Conservation (phyloP, 2,888 invertebrate species). For the Xylocampa areola region DNA sequence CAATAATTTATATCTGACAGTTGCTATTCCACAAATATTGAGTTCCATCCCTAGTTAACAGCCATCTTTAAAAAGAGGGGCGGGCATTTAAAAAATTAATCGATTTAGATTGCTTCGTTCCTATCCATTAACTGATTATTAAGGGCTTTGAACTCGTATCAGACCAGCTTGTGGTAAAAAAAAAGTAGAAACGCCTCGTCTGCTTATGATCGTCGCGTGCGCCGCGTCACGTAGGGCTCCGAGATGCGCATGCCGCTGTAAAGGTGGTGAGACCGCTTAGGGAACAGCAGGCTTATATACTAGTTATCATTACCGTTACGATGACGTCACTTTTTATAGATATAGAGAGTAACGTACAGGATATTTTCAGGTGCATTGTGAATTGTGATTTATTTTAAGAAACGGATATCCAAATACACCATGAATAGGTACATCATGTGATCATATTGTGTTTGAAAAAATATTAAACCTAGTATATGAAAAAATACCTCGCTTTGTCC, state of each 20-base stretch:
- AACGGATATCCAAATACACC: too few relatives aligned
- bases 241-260: not conserved
- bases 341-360: too few relatives aligned
- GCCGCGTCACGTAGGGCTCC: constrained; percentile 57
- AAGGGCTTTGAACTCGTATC: constrained; percentile 34
- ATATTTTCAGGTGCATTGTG: too few relatives aligned
- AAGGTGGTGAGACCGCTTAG: constrained; percentile 28
- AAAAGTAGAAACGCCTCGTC: constrained; percentile 8
- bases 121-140: constrained; percentile 15
- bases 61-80: not conserved
- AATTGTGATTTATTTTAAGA: too few relatives aligned
- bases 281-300: too few relatives aligned
- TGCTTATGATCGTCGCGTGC: constrained; percentile 45
- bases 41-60: not conserved
- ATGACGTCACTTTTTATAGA: too few relatives aligned
- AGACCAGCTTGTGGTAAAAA: constrained; percentile 18
- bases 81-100: constrained; percentile 4
- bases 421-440: too few relatives aligned
- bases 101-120: constrained; percentile 9
- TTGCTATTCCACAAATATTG: not conserved
- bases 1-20: too few relatives aligned
- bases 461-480: too few relatives aligned
- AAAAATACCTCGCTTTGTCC: too few relatives aligned
- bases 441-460: too few relatives aligned
- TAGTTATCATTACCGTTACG: too few relatives aligned